A percentile compares a stretch with the other conserved stretches of the same genome.
Evolutionary conservation across 2,797 vertebrate genomes (phyloP).

Genomic region (Hozukius guyotensis): DNA sequence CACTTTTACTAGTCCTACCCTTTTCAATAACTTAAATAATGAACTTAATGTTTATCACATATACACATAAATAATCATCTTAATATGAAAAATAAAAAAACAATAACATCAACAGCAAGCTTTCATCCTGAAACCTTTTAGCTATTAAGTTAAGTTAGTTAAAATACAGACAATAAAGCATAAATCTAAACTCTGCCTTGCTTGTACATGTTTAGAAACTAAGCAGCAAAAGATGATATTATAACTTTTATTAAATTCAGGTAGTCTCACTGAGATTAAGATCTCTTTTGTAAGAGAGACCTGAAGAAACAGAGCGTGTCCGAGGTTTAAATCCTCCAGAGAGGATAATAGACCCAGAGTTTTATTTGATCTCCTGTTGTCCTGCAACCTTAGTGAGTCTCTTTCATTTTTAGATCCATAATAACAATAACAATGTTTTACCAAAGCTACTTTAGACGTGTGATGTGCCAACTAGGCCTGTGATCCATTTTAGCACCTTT

Average conservation of each 20-base stretch:
- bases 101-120: fast-evolving
- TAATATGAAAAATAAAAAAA: neutral
- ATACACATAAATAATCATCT: neutral
- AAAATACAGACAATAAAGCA: neutral
- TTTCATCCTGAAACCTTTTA: neutral
- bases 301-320: no score
- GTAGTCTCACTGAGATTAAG: fast-evolving
- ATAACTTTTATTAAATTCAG: neutral
- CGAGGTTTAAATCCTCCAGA: no score
- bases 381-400: no score
- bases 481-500: neutral
- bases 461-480: no score
- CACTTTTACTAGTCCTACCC: no score
- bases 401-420: no score
- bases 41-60: no score
- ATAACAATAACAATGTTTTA: no score
- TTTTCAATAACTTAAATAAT: no score
- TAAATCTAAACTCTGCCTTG: neutral
- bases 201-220: fast-evolving
- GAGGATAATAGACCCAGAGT: no score
- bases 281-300: neutral
- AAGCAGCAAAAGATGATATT: neutral
- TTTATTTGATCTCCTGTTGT: no score
- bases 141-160: neutral
- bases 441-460: no score